A percentile compares a stretch with the other conserved stretches of the same genome.
phyloP scores from a whole-genome alignment of 1,140 invertebrate genomes.

The Muscidifurax raptorellus region DNA sequence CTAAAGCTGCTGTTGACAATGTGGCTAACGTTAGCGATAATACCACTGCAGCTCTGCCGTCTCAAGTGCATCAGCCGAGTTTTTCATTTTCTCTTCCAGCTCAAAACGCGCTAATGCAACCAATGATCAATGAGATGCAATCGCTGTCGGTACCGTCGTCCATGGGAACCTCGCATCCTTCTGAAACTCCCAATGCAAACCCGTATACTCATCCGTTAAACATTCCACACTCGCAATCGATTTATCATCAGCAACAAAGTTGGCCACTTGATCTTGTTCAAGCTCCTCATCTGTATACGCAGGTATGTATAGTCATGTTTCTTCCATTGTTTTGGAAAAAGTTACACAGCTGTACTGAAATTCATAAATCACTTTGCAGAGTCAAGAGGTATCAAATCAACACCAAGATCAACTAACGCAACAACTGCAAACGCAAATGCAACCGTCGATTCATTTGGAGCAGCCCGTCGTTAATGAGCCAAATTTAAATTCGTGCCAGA shows the following conservation, averaged over 20 bases:
- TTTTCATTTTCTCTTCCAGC: conserved; percentile 34
- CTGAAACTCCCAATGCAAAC: conserved; percentile 57
- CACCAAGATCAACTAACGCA: conserved; percentile 62
- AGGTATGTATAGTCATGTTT: conserved; percentile 59
- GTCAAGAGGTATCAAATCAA: conserved; percentile 56
- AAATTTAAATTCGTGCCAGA: conserved; percentile 42
- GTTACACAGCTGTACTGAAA: not conserved
- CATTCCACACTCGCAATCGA: conserved; percentile 62
- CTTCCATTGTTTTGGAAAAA: not conserved
- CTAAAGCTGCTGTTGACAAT: conserved; percentile 53
- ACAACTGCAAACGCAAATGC: conserved; percentile 58
- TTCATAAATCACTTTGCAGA: conserved; percentile 42
- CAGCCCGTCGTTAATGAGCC: conserved; percentile 51
- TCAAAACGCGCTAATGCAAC: conserved; percentile 49
- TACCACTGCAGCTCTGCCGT: not conserved
- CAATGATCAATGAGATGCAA: conserved; percentile 57
- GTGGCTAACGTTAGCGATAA: conserved; percentile 32
- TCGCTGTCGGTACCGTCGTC: conserved; percentile 29
- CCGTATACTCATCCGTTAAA: conserved; percentile 52
- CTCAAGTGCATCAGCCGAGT: conserved; percentile 30
- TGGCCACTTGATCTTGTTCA: conserved; percentile 73
- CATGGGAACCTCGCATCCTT: conserved; percentile 49
- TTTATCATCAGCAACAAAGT: conserved; percentile 70
- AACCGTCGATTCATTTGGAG: conserved; percentile 55
- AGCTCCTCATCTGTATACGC: conserved; percentile 67